Conservation (phyloP, 1,140 invertebrate species). For the Metopolophium dirhodum region DNA sequence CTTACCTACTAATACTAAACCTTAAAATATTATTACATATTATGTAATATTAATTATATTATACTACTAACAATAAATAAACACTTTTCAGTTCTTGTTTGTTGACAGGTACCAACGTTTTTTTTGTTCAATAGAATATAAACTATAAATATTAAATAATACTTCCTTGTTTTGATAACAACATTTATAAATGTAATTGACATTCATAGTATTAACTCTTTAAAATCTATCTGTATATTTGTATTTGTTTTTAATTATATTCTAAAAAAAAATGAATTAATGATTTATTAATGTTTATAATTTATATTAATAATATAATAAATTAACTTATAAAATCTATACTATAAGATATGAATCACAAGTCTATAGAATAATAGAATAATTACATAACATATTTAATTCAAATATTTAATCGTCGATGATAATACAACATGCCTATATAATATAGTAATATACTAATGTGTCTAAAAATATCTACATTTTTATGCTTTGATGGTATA, state of each 20-base stretch:
- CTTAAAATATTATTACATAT: neutral
- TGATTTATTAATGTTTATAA: neutral
- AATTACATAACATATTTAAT: neutral
- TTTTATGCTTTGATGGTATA: no score
- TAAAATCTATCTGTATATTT: neutral
- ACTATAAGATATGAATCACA: neutral
- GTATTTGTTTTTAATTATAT: neutral
- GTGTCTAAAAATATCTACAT: no score
- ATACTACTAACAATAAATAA: neutral
- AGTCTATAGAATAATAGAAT: neutral
- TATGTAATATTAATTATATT: neutral
- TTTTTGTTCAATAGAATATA: neutral
- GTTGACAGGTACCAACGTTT: neutral
- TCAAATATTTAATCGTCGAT: no score
- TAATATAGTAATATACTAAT: no score
- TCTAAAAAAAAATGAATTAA: neutral
- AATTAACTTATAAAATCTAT: no score
- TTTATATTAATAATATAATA: no score
- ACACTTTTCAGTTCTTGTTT: neutral
- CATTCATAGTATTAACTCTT: neutral
- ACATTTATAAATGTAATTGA: no score
- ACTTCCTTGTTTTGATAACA: no score
- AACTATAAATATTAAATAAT: neutral
- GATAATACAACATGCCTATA: no score
- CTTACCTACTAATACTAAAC: neutral